Evolutionary conservation across 2,113 vertebrate genomes (phyloP).

Genomic region (Pterocles orientalis): DNA sequence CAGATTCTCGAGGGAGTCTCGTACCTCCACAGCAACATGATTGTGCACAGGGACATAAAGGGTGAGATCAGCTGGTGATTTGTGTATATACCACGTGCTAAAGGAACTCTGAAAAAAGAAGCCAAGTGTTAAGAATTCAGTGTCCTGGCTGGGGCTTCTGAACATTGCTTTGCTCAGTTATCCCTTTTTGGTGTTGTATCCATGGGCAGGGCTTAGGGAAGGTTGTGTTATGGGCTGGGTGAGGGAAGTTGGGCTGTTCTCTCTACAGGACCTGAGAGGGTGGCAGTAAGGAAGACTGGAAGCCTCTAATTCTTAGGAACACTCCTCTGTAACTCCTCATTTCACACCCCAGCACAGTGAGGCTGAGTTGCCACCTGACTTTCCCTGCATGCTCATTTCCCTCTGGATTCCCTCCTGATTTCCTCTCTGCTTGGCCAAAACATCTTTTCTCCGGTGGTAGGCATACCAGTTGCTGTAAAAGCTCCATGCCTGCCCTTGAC

Average conservation of each 20-base stretch:
- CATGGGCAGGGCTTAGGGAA: neutral
- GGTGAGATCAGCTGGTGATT: conserved; percentile 72
- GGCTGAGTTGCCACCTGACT: neutral
- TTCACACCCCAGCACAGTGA: neutral
- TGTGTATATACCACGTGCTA: neutral
- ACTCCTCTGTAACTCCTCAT: neutral
- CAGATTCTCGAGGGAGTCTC: conserved; percentile 97
- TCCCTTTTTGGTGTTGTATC: neutral
- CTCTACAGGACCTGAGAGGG: neutral
- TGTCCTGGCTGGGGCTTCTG: neutral
- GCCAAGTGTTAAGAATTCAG: neutral
- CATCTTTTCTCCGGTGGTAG: neutral
- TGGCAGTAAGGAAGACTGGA: neutral
- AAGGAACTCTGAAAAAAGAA: neutral
- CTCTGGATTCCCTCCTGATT: neutral
- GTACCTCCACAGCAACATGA: conserved; percentile 98
- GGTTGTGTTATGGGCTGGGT: neutral
- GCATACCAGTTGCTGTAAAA: neutral
- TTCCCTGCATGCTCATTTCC: neutral
- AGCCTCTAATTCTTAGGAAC: neutral
- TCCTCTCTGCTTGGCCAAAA: neutral
- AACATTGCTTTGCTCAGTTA: neutral
- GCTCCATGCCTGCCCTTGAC: neutral
- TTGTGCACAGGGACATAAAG: conserved; percentile 97
- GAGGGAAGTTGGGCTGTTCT: neutral